Evolutionary conservation across 2,888 invertebrate species (phyloP), one percentile per base, ranked within the genome.

Genomic region (Drosophila paranaensis): DNA sequence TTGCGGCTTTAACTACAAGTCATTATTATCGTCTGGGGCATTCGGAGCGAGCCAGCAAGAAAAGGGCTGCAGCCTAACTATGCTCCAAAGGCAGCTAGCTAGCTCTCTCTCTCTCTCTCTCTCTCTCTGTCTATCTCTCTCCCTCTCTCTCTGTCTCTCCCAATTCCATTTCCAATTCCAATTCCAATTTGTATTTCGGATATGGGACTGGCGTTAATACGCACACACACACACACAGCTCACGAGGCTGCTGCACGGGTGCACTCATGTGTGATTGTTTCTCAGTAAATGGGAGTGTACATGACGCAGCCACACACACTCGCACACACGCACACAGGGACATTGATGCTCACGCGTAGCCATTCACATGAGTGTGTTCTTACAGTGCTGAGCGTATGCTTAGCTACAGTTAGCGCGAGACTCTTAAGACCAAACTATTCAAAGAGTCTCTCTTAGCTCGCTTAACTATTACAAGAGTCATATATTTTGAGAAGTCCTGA

Each of bases 1-100:
- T 68, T 73, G 72, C 78, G 73, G 72, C 73, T 74, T 88, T 86
- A 88, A 83, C 86, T 77, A 78, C 80, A 80, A 82, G 84, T 78
- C 84, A 80, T 86, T 85, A 88, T 83, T 86, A 86, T 86, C 82
- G 82, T 78, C 86, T 74, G 53, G 86, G 86, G 86, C 67, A 77
- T 88, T 81, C 67, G 53, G 33, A n/a, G 45, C 27, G 16, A 20
- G 16, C 51, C 5, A 16, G 11, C 13, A 13, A 43, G 16, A n/a
- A n/a, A 25, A 4, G 13, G 33, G 33, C 58, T 67, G 39, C 64
- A 60, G 40, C 53, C 58, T 63, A 72, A 67, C 65, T 61, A 66
- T 72, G 71, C 66, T 50, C 77, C 54, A 67, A 67, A 70, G 65
- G 56, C 46, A 62, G 56, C 63, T 76, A 11, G 11, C 42, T 25